Evolutionary conservation across 2,797 vertebrate species (phyloP).

Genomic region (Picus viridis): DNA sequence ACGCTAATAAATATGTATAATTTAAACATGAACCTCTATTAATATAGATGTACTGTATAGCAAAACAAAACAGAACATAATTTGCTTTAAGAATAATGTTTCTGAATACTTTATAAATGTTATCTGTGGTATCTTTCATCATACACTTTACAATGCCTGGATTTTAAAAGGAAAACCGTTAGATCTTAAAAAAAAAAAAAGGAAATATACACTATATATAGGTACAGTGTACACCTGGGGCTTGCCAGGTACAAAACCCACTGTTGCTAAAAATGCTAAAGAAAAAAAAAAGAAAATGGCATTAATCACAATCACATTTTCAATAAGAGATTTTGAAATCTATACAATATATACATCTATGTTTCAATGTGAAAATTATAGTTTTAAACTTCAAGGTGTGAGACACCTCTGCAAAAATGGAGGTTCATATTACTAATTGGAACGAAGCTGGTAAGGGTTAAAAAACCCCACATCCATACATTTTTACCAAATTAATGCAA

Average conservation of each 20-base stretch:
- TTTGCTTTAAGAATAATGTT: slow-evolving; percentile 85
- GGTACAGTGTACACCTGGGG: slow-evolving; percentile 76
- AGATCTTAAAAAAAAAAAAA: slow-evolving; percentile 67
- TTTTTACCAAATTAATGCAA: slow-evolving; percentile 86
- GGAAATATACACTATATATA: slow-evolving; percentile 84
- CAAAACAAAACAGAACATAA: slow-evolving; percentile 83
- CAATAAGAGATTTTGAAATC: slow-evolving; percentile 83
- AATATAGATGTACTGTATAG: slow-evolving; percentile 86
- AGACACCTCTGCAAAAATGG: slow-evolving; percentile 80
- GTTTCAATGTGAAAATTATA: slow-evolving; percentile 86
- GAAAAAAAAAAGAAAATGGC: slow-evolving; percentile 69
- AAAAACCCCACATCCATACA: slow-evolving; percentile 71
- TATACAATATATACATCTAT: slow-evolving; percentile 87
- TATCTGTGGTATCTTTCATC: slow-evolving; percentile 83
- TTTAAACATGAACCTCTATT: slow-evolving; percentile 86
- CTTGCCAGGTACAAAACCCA: slow-evolving; percentile 75
- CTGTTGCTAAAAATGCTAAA: slow-evolving; percentile 79
- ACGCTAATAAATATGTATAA: slow-evolving; percentile 87
- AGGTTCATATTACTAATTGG: slow-evolving; percentile 75
- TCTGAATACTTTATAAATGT: slow-evolving; percentile 87
- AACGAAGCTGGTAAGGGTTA: slow-evolving; percentile 78
- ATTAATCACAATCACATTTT: slow-evolving; percentile 83
- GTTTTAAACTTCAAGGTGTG: slow-evolving; percentile 82
- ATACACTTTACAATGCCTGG: slow-evolving; percentile 85
- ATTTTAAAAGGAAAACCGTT: slow-evolving; percentile 77